Percentiles rank a stretch among this genome's conserved stretches.
Conservation (phyloP, 1,140 invertebrate genomes). For the Dryas iulia region DNA sequence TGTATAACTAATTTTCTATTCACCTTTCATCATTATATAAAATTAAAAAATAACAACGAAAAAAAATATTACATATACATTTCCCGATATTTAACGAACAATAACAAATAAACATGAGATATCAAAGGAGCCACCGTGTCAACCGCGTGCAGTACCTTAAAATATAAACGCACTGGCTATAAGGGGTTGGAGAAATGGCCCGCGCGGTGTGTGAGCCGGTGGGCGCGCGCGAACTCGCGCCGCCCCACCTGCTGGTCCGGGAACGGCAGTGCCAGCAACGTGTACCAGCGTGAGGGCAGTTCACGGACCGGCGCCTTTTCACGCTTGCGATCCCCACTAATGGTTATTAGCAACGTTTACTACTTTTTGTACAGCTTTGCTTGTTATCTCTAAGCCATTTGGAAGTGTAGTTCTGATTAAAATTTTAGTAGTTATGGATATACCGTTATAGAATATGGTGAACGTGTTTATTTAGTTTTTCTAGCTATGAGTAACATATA, state of each 20-base stretch:
- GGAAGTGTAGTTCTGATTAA: not conserved
- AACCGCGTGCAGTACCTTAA: conserved; percentile 60
- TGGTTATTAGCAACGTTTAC: conserved; percentile 24
- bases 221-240: conserved; percentile 88
- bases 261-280: conserved; percentile 93
- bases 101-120: conserved; percentile 4
- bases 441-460: not conserved
- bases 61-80: too few relatives aligned
- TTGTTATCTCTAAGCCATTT: not conserved
- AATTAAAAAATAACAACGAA: too few relatives aligned
- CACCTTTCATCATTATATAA: too few relatives aligned
- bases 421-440: not conserved
- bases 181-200: conserved; percentile 89
- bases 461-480: not conserved
- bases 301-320: conserved; percentile 62
- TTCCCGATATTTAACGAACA: too few relatives aligned
- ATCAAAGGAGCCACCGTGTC: conserved; percentile 65
- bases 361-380: not conserved
- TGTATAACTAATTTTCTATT: too few relatives aligned
- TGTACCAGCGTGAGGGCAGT: conserved; percentile 92
- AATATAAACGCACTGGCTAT: conserved; percentile 73
- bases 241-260: conserved; percentile 94
- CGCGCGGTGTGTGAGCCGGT: conserved; percentile 86
- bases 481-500: not conserved
- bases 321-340: conserved; percentile 57